Percentiles rank a stretch among this genome's conserved stretches.
Evolutionary conservation across 2,797 vertebrate genomes (phyloP).

Genomic region (Hyperoplus immaculatus): DNA sequence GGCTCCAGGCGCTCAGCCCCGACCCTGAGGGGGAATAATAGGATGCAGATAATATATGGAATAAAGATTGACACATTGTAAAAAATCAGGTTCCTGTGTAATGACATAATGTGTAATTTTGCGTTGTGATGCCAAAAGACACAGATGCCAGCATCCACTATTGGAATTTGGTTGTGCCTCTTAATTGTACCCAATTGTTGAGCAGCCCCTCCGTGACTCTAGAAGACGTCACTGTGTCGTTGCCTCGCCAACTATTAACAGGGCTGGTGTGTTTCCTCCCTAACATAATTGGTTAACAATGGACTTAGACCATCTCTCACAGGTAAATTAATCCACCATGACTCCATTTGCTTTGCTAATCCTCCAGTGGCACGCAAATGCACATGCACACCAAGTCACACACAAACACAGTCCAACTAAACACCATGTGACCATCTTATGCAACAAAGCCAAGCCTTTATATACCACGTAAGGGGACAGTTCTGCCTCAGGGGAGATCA

Average conservation of each 20-base stretch:
- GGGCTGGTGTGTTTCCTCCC: constrained; percentile 22
- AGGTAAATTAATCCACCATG: constrained; percentile 58
- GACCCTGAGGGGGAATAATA: neutral
- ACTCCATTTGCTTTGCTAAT: constrained; percentile 70
- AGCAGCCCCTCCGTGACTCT: constrained; percentile 19
- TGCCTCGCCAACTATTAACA: constrained; percentile 43
- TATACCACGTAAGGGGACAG: constrained; percentile 66
- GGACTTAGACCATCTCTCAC: constrained; percentile 44
- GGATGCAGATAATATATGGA: neutral
- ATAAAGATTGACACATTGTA: neutral
- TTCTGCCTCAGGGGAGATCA: constrained; percentile 40
- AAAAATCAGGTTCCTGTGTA: neutral
- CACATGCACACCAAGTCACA: constrained; percentile 49
- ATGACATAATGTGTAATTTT: neutral
- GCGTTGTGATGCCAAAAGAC: neutral
- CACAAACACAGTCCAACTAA: constrained; percentile 70
- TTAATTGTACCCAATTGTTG: constrained; percentile 47
- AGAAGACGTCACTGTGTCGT: constrained; percentile 33
- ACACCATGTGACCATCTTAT: constrained; percentile 86
- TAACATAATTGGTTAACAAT: constrained; percentile 2
- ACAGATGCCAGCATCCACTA: neutral
- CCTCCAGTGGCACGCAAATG: constrained; percentile 68
- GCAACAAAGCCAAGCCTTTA: constrained; percentile 84
- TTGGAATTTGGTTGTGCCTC: constrained; percentile 12
- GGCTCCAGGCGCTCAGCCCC: neutral